Percentiles rank a stretch among this genome's conserved stretches.
Evolutionary conservation across 2,113 vertebrate species (phyloP).

Genomic region (Gambusia affinis): DNA sequence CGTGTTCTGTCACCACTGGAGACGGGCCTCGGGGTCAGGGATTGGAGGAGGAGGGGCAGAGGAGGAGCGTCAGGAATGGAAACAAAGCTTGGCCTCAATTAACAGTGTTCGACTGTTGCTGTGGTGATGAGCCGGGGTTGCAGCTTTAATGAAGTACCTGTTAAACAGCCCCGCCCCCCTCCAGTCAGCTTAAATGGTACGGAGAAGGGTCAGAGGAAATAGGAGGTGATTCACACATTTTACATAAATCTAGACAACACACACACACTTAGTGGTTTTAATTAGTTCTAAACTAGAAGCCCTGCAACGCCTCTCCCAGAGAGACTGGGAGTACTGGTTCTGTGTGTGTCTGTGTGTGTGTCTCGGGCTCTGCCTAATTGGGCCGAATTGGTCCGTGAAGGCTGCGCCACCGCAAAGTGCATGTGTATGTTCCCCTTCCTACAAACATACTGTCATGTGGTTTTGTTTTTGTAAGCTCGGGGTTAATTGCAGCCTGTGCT

Average conservation of each 20-base stretch:
- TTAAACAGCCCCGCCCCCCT: constrained; percentile 82
- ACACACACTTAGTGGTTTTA: constrained; percentile 71
- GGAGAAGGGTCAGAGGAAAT: constrained; percentile 55
- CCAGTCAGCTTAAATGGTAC: constrained; percentile 77
- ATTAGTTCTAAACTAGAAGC: constrained; percentile 82
- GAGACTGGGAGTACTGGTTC: constrained; percentile 65
- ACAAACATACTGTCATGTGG: constrained; percentile 72
- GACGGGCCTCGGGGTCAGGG: constrained; percentile 73
- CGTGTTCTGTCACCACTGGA: constrained; percentile 73
- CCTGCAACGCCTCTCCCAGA: constrained; percentile 71
- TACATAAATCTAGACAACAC: constrained; percentile 46
- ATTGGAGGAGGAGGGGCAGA: constrained; percentile 70
- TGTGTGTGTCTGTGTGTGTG: constrained; percentile 30
- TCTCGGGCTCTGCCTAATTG: constrained; percentile 78
- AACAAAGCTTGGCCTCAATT: constrained; percentile 83
- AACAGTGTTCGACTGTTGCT: constrained; percentile 77
- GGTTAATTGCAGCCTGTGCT: constrained; percentile 75
- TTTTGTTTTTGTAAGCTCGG: constrained; percentile 73
- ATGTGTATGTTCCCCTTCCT: constrained; percentile 61
- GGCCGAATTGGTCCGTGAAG: constrained; percentile 75
- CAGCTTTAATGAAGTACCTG: constrained; percentile 85
- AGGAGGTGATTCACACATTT: constrained; percentile 52
- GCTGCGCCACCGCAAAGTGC: constrained; percentile 68
- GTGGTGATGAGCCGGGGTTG: constrained; percentile 76
- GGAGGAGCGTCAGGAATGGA: constrained; percentile 72